Evolutionary conservation across 92 coral and sea anemone species (phyloP), one percentile per base, ranked within the genome.

Genomic region (Epizoanthus ramosus): DNA sequence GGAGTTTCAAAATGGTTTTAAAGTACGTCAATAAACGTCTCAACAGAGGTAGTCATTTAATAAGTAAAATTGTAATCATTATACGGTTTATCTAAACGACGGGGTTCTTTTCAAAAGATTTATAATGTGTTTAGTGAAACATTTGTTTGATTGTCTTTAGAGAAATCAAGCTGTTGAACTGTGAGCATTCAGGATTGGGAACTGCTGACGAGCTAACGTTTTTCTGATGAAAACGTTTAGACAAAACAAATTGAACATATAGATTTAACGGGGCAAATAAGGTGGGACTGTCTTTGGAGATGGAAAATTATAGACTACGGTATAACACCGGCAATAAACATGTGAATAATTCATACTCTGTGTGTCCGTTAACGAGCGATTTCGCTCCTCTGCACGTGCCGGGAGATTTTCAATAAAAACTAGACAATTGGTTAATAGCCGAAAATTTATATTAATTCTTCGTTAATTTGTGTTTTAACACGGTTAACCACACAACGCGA

Each of bases 101-200:
- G 65, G 82, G 82, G 71, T 60, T 77, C 82, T 77, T 77, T 77
- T 60, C 22, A 61, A 77, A 41, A 77, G 71, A 77, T 61, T 61
- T 69, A 77, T 22, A 41, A 61, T 77, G 71, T 77, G 22, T 58
- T 75, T 59, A 13, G 43, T 43, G 41, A 77, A 60, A 77, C 71
- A 39, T 39, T 77, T 41, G 43, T 54, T 54, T 61, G 69, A 39
- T 61, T 77, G 70, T 61, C 71, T 60, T 39, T 18, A 33, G 16
- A 43, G 45, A 17, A 54, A 37, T 58, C 54, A 41, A 25, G 60
- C 50, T 24, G 66, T 19, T 59, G 8, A 19, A 61, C 54, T 75
- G 21, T 47, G 54, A 47, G 54, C 54, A 47, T 47, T 47, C 54
- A 47, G 54, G 54, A 0, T 8, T 8, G 54, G 54, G 54, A 47